Conservation (phyloP, 2,888 invertebrate species). For the Liopterus haemorrhoidalis region DNA sequence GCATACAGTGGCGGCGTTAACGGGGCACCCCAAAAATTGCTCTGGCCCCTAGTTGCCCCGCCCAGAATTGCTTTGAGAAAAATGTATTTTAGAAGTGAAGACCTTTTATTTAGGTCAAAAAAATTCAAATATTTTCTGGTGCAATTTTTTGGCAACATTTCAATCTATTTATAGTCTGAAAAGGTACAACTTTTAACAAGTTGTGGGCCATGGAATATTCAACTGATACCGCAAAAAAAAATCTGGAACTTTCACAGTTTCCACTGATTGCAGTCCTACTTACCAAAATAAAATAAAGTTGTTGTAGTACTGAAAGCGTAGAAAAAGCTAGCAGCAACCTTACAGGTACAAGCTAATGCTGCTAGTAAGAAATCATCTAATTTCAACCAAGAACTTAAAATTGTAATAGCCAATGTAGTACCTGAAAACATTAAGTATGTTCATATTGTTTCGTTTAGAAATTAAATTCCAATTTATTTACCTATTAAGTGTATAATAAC, state of each 20-base stretch:
- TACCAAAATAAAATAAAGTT: conserved; percentile 43
- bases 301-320: conserved; percentile 40
- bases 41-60: no score
- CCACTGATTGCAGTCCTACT: conserved; percentile 9
- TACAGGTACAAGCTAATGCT: conserved; percentile 43
- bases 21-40: no score
- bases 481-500: conserved; percentile 53
- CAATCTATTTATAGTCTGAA: no score
- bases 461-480: conserved; percentile 40
- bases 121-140: no score
- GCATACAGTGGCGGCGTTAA: no score
- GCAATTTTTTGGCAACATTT: no score
- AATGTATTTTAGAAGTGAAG: no score
- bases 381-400: conserved; percentile 36
- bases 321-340: conserved; percentile 44
- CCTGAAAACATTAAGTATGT: conserved; percentile 18
- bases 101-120: no score
- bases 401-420: conserved; percentile 29
- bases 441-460: neutral
- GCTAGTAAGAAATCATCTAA: conserved; percentile 43
- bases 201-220: no score
- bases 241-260: neutral
- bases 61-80: no score
- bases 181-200: no score
- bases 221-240: no score